Evolutionary conservation across 2,888 invertebrate genomes (phyloP), one percentile per base, ranked within the genome.

Genomic region (Epistrophe grossulariae): DNA sequence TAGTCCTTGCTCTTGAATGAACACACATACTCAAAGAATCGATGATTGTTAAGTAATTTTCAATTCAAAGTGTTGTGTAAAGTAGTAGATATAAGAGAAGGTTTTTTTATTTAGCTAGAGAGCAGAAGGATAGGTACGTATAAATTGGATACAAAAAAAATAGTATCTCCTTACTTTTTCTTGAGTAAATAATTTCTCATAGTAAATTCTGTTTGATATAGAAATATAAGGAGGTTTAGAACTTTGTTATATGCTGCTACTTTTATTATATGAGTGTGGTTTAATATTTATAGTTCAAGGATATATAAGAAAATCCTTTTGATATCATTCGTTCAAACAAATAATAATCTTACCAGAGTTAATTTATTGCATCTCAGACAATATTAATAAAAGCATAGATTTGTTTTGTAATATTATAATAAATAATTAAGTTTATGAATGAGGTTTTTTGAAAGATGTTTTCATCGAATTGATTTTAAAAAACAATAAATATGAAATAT

Each of bases 41-140:
- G 78, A 83, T 85, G 80, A 78, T 78, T 85, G 84, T 85, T 85
- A 80, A 81, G 68, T 78, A 81, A 81, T 81, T 84, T 81, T 81
- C 81, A 70, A 85, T 81, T 81, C 70, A 15, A 70, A 76, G 80
- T 81, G 70, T 76, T 74, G n/a, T 19, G 52, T 40, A 28, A 62
- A 45, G 59, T 55, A 55, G 55, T 55, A 55, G 17, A 50, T 10
- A n/a, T n/a, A n/a, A n/a, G n/a, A n/a, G n/a, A n/a, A n/a, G n/a
- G n/a, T 17, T 48, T 55, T 1, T 55, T 15, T 55, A n/a, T n/a
- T n/a, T n/a, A n/a, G 5, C 13, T 9, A 9, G 31, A 9, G 31
- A 45, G 55, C n/a, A 38, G 31, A 31, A 40, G 11, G n/a, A 74
- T 55, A n/a, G 9, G 60, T 31, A 43, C 19, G 64, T 66, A 24